Evolutionary conservation across 2,113 vertebrate genomes (phyloP), one percentile per base, ranked within the genome.

Genomic region (Osmerus eperlanus): DNA sequence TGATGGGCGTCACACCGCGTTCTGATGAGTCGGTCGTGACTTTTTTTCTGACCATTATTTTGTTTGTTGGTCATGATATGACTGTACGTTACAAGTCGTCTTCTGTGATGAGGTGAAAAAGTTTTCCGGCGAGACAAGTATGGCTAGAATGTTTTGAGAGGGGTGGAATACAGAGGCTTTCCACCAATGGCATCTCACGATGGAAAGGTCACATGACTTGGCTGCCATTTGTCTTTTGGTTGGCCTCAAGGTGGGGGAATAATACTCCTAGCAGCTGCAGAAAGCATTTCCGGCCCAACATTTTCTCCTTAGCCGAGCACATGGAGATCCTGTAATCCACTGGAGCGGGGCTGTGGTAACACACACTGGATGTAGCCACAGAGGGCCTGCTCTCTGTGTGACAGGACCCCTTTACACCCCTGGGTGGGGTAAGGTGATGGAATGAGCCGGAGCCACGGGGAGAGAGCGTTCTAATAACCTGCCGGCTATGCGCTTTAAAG

Each of bases 191-290:
- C 60, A 85, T 67, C 28, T n/a, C 67, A 60, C 32, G 28, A n/a
- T n/a, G 41, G 80, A 77, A 54, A 66, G 70, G 75, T 85, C 88
- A 89, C 18, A n/a, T 91, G 90, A 86, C 83, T 82, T 88, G 81
- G 90, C 89, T 88, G 85, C 86, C 85, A 81, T 88, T 84, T 86
- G 85, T 88, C 87, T 90, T 90, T 87, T 87, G 84, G 81, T 89
- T 88, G 87, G 88, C 87, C 83, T 90, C 80, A 87, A 89, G 86
- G 87, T 88, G 84, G 89, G 41, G 78, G 88, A 90, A 84, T 91
- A 89, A 91, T 91, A 78, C 88, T 91, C 84, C 84, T 86, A 90
- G 87, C 90, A 91, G 90, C 90, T 91, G 90, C 83, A 54, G 78
- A 85, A 91, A 90, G 87, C 89, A 90, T 91, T 91, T 91, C 90